These are phyloP conservation scores for Hydropsyche betteni DNA, from an alignment of 2,888 invertebrate genomes.

Conservation along the genomic window DNA sequence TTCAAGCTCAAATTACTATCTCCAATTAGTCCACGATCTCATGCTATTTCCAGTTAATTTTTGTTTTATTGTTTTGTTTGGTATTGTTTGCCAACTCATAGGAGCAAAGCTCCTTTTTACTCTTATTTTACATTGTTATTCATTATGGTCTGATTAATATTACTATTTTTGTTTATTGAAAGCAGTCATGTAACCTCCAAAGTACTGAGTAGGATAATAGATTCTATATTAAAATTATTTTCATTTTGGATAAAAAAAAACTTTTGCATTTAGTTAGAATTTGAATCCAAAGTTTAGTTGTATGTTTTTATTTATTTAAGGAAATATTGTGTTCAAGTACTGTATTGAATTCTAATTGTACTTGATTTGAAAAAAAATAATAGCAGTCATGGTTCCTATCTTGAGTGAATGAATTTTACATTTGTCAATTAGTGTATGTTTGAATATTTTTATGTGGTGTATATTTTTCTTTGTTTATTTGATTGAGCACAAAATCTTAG, in stretches of 20 bases:
- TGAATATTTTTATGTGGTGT: slow-evolving; percentile 56
- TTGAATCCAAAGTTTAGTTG: slow-evolving; percentile 67
- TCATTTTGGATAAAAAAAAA: slow-evolving; percentile 58
- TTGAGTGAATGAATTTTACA: slow-evolving; percentile 64
- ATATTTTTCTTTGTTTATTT: slow-evolving; percentile 34
- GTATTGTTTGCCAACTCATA: slow-evolving; percentile 49
- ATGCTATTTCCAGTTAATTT: slow-evolving; percentile 47
- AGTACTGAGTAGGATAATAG: slow-evolving; percentile 64
- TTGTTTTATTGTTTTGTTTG: slow-evolving; percentile 53
- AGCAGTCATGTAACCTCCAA: slow-evolving; percentile 65
- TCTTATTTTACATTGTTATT: slow-evolving; percentile 48
- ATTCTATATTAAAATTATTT: slow-evolving; percentile 58
- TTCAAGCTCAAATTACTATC: slow-evolving; percentile 41
- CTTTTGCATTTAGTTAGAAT: slow-evolving; percentile 69
- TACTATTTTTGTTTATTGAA: slow-evolving; percentile 53
- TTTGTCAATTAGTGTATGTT: slow-evolving; percentile 68
- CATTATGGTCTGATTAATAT: slow-evolving; percentile 60
- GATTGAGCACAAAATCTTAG: slow-evolving; percentile 12
- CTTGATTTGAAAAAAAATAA: slow-evolving; percentile 63
- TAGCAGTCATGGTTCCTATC: slow-evolving; percentile 69
- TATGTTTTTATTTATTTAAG: slow-evolving; percentile 48
- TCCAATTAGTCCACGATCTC: slow-evolving; percentile 48
- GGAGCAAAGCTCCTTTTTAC: slow-evolving; percentile 48
- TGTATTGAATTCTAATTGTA: slow-evolving; percentile 53
- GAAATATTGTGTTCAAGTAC: slow-evolving; percentile 31